Percentiles rank a stretch among this genome's conserved stretches.
Conservation (phyloP, 2,888 invertebrate species). For the Metallyticus violacea region DNA sequence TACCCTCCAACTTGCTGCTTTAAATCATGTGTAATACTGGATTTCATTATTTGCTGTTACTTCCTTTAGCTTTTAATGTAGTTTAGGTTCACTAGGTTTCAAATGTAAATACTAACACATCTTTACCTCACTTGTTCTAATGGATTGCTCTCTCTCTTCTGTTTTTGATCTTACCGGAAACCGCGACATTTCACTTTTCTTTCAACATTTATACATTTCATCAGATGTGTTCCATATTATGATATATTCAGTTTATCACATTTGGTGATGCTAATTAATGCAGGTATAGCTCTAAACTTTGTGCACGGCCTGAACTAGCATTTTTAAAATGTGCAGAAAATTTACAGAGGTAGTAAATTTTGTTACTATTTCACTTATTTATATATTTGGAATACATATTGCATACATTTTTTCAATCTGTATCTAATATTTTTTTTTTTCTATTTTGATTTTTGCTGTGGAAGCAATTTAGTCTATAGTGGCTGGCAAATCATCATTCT, state of each 20-base stretch:
- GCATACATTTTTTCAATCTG: neutral
- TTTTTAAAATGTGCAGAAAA: neutral
- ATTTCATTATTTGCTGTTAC: neutral
- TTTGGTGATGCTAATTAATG: neutral
- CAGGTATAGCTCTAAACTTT: neutral
- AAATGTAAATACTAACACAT: neutral
- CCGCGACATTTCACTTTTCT: neutral
- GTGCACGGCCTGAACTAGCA: constrained; percentile 11
- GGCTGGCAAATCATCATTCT: neutral
- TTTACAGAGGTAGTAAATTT: neutral
- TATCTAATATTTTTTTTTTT: neutral
- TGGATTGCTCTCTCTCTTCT: neutral
- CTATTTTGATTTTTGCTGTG: neutral
- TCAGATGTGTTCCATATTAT: neutral
- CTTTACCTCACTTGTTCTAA: neutral
- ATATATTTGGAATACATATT: neutral
- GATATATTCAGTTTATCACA: neutral
- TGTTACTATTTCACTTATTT: neutral
- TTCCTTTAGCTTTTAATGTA: neutral
- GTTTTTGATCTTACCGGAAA: neutral
- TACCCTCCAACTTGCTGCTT: neutral
- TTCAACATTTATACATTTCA: neutral
- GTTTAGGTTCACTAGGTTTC: neutral
- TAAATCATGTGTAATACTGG: neutral
- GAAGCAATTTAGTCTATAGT: neutral